A percentile compares a stretch with the other conserved stretches of the same genome.
Conservation (phyloP, 2,888 invertebrate species). For the Synanthedon myopaeformis region DNA sequence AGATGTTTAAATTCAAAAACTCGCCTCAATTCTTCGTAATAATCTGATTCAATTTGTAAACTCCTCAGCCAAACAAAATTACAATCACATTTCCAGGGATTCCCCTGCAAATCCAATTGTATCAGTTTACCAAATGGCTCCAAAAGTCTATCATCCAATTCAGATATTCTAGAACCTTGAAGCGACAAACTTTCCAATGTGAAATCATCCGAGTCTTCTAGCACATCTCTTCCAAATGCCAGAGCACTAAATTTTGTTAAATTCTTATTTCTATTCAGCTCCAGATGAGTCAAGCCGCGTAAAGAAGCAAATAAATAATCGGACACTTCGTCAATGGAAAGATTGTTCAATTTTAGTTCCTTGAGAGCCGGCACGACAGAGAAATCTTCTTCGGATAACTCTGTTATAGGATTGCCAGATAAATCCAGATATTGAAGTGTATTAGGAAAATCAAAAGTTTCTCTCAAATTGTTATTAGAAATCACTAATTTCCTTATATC, state of each 20-base stretch:
- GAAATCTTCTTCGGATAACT: slow-evolving; percentile 60
- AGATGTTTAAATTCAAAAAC: slow-evolving; percentile 5
- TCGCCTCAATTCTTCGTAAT: slow-evolving; percentile 59
- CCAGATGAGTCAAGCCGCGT: slow-evolving; percentile 56
- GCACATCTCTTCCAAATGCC: slow-evolving; percentile 46
- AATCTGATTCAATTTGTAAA: slow-evolving; percentile 43
- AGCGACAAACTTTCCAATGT: slow-evolving; percentile 51
- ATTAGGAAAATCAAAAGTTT: slow-evolving; percentile 68
- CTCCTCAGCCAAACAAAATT: slow-evolving; percentile 62
- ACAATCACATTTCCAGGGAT: slow-evolving; percentile 76
- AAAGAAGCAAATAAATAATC: slow-evolving; percentile 70
- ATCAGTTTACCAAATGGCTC: slow-evolving; percentile 55
- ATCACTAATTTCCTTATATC: slow-evolving; percentile 55
- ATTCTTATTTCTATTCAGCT: slow-evolving; percentile 66
- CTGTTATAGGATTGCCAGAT: slow-evolving; percentile 69
- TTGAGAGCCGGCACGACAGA: slow-evolving; percentile 61
- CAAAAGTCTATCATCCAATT: slow-evolving; percentile 39
- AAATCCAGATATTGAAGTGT: slow-evolving; percentile 71
- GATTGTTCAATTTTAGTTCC: slow-evolving; percentile 67
- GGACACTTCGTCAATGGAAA: slow-evolving; percentile 62
- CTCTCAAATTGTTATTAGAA: slow-evolving; percentile 65
- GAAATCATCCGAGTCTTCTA: slow-evolving; percentile 53
- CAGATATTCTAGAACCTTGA: slow-evolving; percentile 49
- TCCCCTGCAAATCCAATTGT: slow-evolving; percentile 68
- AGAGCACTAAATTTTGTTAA: slow-evolving; percentile 57